phyloP scores from a whole-genome alignment of 2,888 invertebrate genomes.

The Strigamia transsilvanica region DNA sequence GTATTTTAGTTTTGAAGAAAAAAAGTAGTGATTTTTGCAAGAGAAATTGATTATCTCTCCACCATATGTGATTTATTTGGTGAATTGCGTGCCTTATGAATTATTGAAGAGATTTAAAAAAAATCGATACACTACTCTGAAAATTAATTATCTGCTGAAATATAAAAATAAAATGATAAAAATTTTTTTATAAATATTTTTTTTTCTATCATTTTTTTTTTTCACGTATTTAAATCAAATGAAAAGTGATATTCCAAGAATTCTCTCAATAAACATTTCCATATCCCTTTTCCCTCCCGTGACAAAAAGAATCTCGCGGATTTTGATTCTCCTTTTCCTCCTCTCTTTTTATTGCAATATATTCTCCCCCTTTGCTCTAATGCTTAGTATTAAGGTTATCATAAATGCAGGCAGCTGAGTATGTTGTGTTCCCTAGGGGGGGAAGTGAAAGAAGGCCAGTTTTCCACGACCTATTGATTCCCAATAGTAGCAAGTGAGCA shows the following conservation, averaged over 20 bases:
- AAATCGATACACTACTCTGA: neutral
- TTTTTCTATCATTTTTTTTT: neutral
- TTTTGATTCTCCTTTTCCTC: neutral
- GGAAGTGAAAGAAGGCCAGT: slow-evolving; percentile 36
- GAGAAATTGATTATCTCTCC: slow-evolving; percentile 41
- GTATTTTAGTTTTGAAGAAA: too few relatives aligned
- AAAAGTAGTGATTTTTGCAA: too few relatives aligned
- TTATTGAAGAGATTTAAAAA: slow-evolving; percentile 10
- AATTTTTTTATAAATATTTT: neutral
- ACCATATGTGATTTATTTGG: slow-evolving; percentile 39
- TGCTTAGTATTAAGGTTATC: slow-evolving; percentile 42
- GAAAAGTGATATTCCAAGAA: slow-evolving; percentile 14
- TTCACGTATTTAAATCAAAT: neutral
- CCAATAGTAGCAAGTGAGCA: slow-evolving; percentile 32
- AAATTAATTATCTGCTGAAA: too few relatives aligned
- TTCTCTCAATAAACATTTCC: slow-evolving; percentile 5
- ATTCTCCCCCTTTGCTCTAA: slow-evolving; percentile 1
- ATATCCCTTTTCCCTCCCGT: neutral
- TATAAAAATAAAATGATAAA: neutral
- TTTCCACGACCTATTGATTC: slow-evolving; percentile 47
- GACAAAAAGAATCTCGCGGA: neutral
- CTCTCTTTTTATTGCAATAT: slow-evolving; percentile 37
- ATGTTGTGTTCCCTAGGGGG: slow-evolving; percentile 38
- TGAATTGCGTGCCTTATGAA: slow-evolving; percentile 3
- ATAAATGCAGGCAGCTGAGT: slow-evolving; percentile 48